A percentile compares a stretch with the other conserved stretches of the same genome.
Conservation (phyloP, 2,113 vertebrate species). For the Dasyornis broadbenti region DNA sequence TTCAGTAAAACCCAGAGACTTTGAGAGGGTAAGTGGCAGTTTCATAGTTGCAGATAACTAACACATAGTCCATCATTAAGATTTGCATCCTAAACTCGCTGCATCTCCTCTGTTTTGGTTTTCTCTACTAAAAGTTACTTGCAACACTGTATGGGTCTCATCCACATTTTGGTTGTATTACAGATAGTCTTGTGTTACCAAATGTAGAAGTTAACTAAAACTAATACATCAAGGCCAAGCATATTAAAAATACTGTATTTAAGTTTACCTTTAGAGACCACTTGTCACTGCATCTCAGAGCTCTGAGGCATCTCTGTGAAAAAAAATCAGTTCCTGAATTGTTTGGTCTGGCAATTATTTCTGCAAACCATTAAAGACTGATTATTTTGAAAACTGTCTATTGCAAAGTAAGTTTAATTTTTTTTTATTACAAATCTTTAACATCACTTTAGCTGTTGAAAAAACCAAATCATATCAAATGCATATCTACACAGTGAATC, state of each 20-base stretch:
- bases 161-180: not conserved
- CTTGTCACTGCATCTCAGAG: not conserved
- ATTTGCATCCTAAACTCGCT: not conserved
- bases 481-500: constrained; percentile 71
- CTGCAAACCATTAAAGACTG: not conserved
- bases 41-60: not conserved
- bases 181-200: not conserved
- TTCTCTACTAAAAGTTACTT: not conserved
- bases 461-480: constrained; percentile 68
- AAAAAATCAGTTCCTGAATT: not conserved
- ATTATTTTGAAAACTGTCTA: constrained; percentile 55
- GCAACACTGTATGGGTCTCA: not conserved
- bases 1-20: constrained; percentile 27
- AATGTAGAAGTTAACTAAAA: not conserved
- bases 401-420: constrained; percentile 42
- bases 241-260: not conserved
- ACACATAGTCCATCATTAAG: not conserved
- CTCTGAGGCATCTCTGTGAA: not conserved
- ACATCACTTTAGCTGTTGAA: constrained; percentile 47
- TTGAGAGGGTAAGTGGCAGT: not conserved
- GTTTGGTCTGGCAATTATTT: not conserved
- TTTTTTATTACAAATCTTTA: constrained; percentile 67
- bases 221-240: not conserved
- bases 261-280: constrained; percentile 8
- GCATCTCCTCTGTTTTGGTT: not conserved